A percentile compares a stretch with the other conserved stretches of the same genome.
These are phyloP conservation scores for Pocillopora verrucosa DNA, from an alignment of 64 coral and sea anemone genomes.

Conservation along the genomic window DNA sequence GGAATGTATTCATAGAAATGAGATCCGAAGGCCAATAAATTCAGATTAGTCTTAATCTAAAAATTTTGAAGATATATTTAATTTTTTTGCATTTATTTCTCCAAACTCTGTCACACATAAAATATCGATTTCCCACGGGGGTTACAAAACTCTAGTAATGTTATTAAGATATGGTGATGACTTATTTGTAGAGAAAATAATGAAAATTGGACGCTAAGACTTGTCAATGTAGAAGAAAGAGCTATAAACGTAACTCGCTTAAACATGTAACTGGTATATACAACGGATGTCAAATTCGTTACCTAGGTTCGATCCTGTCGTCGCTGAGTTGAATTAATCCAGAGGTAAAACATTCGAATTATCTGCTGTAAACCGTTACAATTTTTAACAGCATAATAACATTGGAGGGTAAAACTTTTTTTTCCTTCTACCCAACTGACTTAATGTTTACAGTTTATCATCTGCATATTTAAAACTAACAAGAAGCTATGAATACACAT, in stretches of 20 bases:
- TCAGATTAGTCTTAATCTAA: too few relatives aligned
- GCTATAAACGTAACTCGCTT: neutral
- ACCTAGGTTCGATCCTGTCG: neutral
- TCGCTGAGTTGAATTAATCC: neutral
- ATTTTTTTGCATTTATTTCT: too few relatives aligned
- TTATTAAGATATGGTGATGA: neutral
- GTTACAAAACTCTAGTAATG: neutral
- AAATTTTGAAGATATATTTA: too few relatives aligned
- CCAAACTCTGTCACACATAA: too few relatives aligned
- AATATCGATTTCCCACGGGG: too few relatives aligned
- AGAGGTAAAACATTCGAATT: neutral
- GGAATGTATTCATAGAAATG: too few relatives aligned
- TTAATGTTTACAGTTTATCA: neutral
- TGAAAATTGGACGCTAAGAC: neutral
- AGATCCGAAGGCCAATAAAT: too few relatives aligned
- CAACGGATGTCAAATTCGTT: too few relatives aligned
- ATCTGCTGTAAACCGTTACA: neutral
- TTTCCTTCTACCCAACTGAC: neutral
- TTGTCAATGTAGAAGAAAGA: neutral
- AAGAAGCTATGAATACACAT: neutral
- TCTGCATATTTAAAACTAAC: slow-evolving; percentile 15
- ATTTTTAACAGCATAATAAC: neutral
- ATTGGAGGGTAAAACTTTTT: neutral
- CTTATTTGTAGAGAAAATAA: neutral
- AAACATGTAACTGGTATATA: neutral